These are phyloP conservation scores for Labeo catla DNA, from an alignment of 2,113 vertebrate genomes.

Conservation along the genomic window DNA sequence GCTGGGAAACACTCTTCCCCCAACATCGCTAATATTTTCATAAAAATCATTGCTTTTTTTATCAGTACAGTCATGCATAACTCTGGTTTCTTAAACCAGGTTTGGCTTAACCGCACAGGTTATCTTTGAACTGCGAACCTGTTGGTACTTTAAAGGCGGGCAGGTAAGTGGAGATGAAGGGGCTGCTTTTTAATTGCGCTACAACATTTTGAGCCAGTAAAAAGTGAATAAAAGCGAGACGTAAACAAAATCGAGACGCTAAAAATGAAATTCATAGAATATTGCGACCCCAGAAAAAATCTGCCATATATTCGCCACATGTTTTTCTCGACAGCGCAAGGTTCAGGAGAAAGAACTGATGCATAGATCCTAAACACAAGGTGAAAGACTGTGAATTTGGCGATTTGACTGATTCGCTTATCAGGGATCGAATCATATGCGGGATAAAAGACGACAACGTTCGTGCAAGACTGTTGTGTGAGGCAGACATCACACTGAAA, in stretches of 20 bases:
- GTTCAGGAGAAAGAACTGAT: too few species aligned
- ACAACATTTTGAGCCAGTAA: slow-evolving; percentile 3
- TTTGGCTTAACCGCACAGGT: slow-evolving; percentile 31
- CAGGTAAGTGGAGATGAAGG: slow-evolving; percentile 20
- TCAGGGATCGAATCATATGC: neutral
- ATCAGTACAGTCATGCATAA: slow-evolving; percentile 11
- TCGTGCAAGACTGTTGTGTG: too few species aligned
- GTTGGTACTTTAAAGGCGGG: slow-evolving; percentile 1
- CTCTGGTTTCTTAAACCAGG: neutral
- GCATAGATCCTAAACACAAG: too few species aligned
- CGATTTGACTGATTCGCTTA: neutral
- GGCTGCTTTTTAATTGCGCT: neutral
- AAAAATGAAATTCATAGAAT: too few species aligned
- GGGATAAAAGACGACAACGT: too few species aligned
- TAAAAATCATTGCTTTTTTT: neutral
- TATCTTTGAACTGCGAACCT: slow-evolving; percentile 22
- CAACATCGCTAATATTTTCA: neutral
- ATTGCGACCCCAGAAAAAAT: too few species aligned
- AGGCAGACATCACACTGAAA: too few species aligned
- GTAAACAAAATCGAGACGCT: too few species aligned
- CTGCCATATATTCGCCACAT: too few species aligned
- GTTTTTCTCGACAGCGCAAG: too few species aligned
- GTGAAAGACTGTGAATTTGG: too few species aligned
- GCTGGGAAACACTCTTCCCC: neutral
- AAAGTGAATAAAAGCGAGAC: neutral